Evolutionary conservation across 2,113 vertebrate genomes (phyloP), one percentile per base, ranked within the genome.

Genomic region (Carassius gibelio): DNA sequence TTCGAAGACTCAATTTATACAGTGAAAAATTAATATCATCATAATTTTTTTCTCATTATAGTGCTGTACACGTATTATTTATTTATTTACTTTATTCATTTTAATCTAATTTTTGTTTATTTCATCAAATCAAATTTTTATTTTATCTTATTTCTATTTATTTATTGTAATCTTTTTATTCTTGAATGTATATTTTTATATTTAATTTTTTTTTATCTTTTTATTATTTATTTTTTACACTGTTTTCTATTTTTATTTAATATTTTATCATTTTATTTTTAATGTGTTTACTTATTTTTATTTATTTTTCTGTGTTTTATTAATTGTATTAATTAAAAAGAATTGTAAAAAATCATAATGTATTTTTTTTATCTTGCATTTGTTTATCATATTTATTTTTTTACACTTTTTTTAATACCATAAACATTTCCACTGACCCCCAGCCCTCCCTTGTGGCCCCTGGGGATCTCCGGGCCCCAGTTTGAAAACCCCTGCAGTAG

Each of bases 261-360:
- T 17, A 55, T 55, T 55, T 57, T 2, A 57, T 8, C 30, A 30
- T 30, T 57, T 5, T 52, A 55, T 55, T 17, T 17, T 3, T 21
- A 59, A 59, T 8, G 21, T 19, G 17, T 8, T 8, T 59, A 8
- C 5, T 42, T 15, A 7, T 21, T 8, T 64, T 86, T 55, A 85
- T 89, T 50, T 88, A 88, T 14, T 68, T 0, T 19, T 26, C 3
- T 64, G 6, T 34, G 9, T 66, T 62, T 62, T 75, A 64, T 71
- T 26, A 14, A 14, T 66, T 30, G 9, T 26, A 26, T 26, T 26
- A 30, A 30, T 30, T 30, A 30, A 30, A 30, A 30, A 1, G 1
- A 2, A 30, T 30, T 30, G 1, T 30, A 30, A 30, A 30, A 30
- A 30, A 30, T 30, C 30, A 30, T 66, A 0, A 66, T 30, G n/a